Percentiles rank a stretch among this genome's conserved stretches.
phyloP scores from a whole-genome alignment of 2,888 invertebrate species.

The Schizaphis graminum region DNA sequence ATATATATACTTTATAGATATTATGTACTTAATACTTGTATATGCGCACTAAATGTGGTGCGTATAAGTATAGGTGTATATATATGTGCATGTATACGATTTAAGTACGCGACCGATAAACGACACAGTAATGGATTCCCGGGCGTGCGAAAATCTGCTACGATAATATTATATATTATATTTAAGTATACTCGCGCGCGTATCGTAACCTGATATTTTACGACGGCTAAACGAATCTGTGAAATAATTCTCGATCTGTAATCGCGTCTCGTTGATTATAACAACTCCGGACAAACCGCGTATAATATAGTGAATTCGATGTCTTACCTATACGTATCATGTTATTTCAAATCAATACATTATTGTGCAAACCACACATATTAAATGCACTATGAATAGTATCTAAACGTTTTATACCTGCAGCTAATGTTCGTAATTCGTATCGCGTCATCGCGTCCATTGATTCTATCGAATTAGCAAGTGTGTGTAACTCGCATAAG shows the following conservation, averaged over 20 bases:
- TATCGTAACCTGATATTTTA: constrained; percentile 31
- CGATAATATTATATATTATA: background rate
- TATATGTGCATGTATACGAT: background rate
- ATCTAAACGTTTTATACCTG: too few species aligned
- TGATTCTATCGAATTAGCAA: background rate
- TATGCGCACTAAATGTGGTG: background rate
- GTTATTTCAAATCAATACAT: background rate
- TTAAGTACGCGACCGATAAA: constrained; percentile 3
- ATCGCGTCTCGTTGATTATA: background rate
- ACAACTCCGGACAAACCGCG: background rate
- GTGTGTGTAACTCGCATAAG: background rate
- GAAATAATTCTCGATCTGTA: background rate
- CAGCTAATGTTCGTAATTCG: background rate
- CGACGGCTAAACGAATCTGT: constrained; percentile 9
- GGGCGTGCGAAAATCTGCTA: constrained; percentile 19
- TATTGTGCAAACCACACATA: background rate
- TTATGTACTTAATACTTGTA: background rate
- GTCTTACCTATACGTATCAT: background rate
- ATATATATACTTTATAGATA: background rate
- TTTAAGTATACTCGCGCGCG: too few species aligned
- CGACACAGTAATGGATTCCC: constrained; percentile 20
- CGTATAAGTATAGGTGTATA: background rate
- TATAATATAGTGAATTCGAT: background rate
- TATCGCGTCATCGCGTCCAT: background rate
- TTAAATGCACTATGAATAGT: background rate